Evolutionary conservation across 2,888 invertebrate species (phyloP), one percentile per base, ranked within the genome.

Genomic region (Dione vanillae): DNA sequence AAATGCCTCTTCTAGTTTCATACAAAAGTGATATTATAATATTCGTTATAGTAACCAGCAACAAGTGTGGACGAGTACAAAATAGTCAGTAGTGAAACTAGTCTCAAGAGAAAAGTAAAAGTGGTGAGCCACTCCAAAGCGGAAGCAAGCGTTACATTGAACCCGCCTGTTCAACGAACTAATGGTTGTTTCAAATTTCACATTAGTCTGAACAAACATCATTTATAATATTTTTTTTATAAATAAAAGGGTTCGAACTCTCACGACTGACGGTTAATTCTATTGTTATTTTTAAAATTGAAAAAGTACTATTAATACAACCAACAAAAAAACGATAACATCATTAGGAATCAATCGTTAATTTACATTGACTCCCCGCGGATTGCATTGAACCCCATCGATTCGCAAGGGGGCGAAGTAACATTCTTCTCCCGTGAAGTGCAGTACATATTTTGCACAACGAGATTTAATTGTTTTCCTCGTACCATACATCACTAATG

Each of bases 31-130:
- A 19, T 47, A 58, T 65, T 47, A 41, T 20, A 67, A 54, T 49
- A 70, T 43, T 27, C 27, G 43, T 67, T 68, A 65, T 61, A 62
- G 69, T 67, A 65, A 47, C 35, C 49, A 56, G 64, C 2, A 5
- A 27, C 2, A 5, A 65, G 68, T 66, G 65, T 65, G 59, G 65
- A 71, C 61, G 16, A 56, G n/a, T 16, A 45, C 27, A 43, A 56
- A 11, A n/a, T 35, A 61, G 59, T 59, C 61, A 45, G 10, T 66
- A 74, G 75, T 77, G 80, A 77, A 78, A 80, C 81, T 78, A 79
- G 82, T 82, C 73, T 78, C 79, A 78, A 83, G 86, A 88, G 88
- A 88, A 92, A 92, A 92, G 92, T 92, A 92, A 92, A 92, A 92
- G 92, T 91, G 84, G 83, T 81, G 81, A 20, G 65, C 65, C 66